Conservation (phyloP, 1,140 invertebrate species). For the Coptotermes formosanus region DNA sequence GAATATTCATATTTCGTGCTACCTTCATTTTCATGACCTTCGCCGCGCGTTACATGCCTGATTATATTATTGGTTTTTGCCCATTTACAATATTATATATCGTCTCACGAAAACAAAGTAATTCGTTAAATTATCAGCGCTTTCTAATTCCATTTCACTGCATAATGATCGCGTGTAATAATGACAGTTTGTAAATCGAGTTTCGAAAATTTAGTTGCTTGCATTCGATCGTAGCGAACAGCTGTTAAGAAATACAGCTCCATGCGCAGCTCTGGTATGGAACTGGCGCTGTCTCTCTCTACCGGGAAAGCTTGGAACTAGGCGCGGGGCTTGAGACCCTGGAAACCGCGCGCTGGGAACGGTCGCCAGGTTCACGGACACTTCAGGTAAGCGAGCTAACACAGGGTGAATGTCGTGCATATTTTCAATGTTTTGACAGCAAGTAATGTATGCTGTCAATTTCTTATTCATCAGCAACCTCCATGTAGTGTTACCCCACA, state of each 20-base stretch:
- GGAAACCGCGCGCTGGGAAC: slow-evolving; percentile 4
- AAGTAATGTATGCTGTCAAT: background rate
- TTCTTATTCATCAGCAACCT: background rate
- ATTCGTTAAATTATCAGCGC: too few species aligned
- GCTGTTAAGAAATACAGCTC: background rate
- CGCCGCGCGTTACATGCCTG: too few species aligned
- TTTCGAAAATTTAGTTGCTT: background rate
- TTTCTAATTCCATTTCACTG: background rate
- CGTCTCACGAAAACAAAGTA: too few species aligned
- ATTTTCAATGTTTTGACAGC: background rate
- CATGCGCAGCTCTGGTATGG: background rate
- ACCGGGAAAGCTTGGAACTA: slow-evolving; percentile 3
- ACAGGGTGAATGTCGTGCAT: background rate
- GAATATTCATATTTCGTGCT: too few species aligned
- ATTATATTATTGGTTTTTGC: too few species aligned
- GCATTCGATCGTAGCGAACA: background rate
- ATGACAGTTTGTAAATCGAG: background rate
- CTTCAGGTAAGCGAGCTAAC: background rate
- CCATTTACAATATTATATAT: too few species aligned
- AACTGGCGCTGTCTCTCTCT: background rate
- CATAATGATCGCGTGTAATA: background rate
- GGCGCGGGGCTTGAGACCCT: background rate
- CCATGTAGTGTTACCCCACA: background rate
- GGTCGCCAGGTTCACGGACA: background rate
- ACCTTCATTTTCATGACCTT: too few species aligned